A percentile compares a stretch with the other conserved stretches of the same genome.
These are phyloP conservation scores for Borostomias antarcticus DNA, from an alignment of 2,797 vertebrate species.

Conservation along the genomic window DNA sequence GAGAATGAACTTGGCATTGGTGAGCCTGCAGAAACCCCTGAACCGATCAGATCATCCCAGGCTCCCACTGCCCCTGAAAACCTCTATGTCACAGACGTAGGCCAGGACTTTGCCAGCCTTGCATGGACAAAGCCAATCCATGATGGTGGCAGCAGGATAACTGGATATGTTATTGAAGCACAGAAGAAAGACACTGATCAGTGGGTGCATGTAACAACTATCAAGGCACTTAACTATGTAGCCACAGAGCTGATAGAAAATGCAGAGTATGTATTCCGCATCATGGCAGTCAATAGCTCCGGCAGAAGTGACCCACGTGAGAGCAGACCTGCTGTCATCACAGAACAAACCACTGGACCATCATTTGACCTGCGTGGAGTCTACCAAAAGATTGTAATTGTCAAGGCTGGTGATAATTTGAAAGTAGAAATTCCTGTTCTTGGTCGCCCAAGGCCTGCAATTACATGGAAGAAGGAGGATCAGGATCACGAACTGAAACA, in stretches of 20 bases:
- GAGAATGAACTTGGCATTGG: constrained; percentile 97
- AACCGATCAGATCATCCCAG: constrained; percentile 93
- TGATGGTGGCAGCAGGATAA: constrained; percentile 95
- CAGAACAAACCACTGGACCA: constrained; percentile 90
- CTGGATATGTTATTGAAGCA: constrained; percentile 96
- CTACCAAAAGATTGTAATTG: constrained; percentile 92
- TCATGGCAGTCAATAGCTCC: constrained; percentile 96
- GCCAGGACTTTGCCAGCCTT: constrained; percentile 88
- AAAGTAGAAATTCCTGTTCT: constrained; percentile 97
- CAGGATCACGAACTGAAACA: constrained; percentile 85
- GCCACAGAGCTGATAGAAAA: constrained; percentile 90
- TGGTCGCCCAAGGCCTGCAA: constrained; percentile 90
- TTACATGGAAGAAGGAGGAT: constrained; percentile 95
- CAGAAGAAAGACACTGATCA: constrained; percentile 92
- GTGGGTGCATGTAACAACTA: constrained; percentile 89
- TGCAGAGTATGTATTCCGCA: constrained; percentile 94
- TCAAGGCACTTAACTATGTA: constrained; percentile 90
- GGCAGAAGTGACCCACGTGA: constrained; percentile 96
- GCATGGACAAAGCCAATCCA: constrained; percentile 95
- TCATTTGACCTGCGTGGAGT: constrained; percentile 92
- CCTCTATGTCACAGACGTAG: constrained; percentile 92
- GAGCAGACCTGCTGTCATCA: constrained; percentile 91
- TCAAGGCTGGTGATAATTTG: constrained; percentile 93
- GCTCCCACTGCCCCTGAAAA: constrained; percentile 93
- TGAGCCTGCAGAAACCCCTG: constrained; percentile 90